Evolutionary conservation across 2,797 vertebrate species (phyloP).

Genomic region (Myotis findleyi): DNA sequence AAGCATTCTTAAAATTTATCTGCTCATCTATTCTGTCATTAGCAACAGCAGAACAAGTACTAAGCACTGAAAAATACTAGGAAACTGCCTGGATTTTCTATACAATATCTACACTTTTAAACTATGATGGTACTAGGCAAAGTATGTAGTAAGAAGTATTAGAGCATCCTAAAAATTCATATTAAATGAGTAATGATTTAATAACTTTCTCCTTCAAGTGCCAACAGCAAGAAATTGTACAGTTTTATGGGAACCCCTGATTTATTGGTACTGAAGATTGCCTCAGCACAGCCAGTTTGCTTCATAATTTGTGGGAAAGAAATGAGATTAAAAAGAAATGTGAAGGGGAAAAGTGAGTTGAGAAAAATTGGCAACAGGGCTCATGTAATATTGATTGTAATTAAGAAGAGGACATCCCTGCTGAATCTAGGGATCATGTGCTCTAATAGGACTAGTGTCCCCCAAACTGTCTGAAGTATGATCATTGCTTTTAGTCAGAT

Average conservation of each 20-base stretch:
- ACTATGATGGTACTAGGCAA: not conserved
- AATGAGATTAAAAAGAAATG: constrained; percentile 73
- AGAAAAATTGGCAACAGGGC: constrained; percentile 55
- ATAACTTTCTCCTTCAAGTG: constrained; percentile 78
- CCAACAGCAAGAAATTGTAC: constrained; percentile 74
- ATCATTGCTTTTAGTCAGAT: not conserved
- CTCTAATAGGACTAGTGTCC: not conserved
- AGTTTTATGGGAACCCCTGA: constrained; percentile 75
- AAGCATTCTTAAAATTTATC: not conserved
- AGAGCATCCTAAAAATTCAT: constrained; percentile 62
- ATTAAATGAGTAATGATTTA: constrained; percentile 81
- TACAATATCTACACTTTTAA: not conserved
- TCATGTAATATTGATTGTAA: constrained; percentile 64
- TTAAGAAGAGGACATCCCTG: not conserved
- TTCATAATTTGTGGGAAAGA: constrained; percentile 77
- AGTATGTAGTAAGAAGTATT: constrained; percentile 27
- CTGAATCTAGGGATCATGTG: not conserved
- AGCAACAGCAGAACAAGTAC: not conserved
- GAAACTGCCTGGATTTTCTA: not conserved
- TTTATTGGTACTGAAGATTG: constrained; percentile 71
- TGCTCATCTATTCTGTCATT: not conserved
- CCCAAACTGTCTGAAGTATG: not conserved
- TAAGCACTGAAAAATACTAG: not conserved
- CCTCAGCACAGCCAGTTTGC: constrained; percentile 69
- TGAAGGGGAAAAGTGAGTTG: constrained; percentile 68